Percentiles rank a stretch among this genome's conserved stretches.
phyloP scores from a whole-genome alignment of 2,113 vertebrate genomes.

The Stictonetta naevosa region DNA sequence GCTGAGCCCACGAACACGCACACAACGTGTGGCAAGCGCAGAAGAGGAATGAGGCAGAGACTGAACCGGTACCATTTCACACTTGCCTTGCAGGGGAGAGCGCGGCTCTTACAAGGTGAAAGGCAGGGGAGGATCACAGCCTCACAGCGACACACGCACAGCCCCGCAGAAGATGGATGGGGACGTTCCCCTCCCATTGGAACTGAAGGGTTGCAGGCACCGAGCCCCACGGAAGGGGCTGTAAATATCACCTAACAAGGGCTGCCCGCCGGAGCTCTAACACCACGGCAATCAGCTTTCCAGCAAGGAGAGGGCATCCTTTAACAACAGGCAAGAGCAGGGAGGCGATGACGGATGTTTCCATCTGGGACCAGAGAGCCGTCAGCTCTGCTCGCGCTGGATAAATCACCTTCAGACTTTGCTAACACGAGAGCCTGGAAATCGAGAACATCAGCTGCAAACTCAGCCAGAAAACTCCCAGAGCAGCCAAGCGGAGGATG shows the following conservation, averaged over 20 bases:
- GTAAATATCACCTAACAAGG: neutral
- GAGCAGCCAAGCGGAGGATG: accelerated
- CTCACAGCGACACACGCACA: accelerated
- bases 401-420: constrained; percentile 22
- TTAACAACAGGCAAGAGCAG: neutral
- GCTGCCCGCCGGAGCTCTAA: accelerated
- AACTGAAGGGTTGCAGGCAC: neutral
- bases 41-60: neutral
- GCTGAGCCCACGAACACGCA: accelerated
- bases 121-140: neutral
- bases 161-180: neutral
- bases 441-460: neutral
- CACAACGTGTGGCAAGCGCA: accelerated
- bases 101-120: neutral
- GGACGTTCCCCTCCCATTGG: neutral
- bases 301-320: neutral
- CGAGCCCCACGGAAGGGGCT: accelerated
- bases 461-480: neutral
- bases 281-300: neutral
- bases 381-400: accelerated
- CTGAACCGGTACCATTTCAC: neutral
- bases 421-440: neutral
- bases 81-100: neutral
- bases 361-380: neutral
- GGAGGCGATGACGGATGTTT: neutral